Conservation (phyloP, 2,113 vertebrate species). For the Pan paniscus region DNA sequence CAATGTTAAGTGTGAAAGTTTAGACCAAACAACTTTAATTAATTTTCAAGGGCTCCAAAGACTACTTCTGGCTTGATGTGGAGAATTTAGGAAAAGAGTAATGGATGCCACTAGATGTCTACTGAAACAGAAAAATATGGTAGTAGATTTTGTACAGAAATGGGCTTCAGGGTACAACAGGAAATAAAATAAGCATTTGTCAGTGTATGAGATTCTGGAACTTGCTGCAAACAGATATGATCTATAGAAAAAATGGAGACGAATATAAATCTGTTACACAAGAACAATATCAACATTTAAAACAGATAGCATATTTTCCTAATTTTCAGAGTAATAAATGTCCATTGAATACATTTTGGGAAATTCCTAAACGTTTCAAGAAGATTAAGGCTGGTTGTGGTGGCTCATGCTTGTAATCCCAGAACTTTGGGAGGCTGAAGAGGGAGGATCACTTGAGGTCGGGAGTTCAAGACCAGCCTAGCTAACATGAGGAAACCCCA, state of each 20-base stretch:
- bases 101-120: neutral
- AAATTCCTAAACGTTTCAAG: neutral
- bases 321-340: neutral
- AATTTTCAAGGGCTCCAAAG: constrained; percentile 18
- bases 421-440: no score
- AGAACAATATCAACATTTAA: neutral
- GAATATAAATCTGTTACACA: neutral
- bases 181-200: neutral
- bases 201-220: constrained; percentile 1
- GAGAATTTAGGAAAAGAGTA: constrained; percentile 35
- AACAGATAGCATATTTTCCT: neutral
- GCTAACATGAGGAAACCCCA: no score
- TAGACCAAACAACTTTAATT: constrained; percentile 25
- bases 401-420: no score
- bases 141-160: neutral
- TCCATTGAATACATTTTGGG: neutral
- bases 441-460: no score
- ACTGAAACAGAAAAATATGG: neutral
- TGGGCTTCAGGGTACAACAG: neutral
- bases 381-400: neutral
- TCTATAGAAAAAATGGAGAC: neutral
- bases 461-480: no score
- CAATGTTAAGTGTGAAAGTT: constrained; percentile 13
- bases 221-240: neutral
- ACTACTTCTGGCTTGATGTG: constrained; percentile 9